Conservation (phyloP, 2,113 vertebrate species). For the Oreamnos americanus region DNA sequence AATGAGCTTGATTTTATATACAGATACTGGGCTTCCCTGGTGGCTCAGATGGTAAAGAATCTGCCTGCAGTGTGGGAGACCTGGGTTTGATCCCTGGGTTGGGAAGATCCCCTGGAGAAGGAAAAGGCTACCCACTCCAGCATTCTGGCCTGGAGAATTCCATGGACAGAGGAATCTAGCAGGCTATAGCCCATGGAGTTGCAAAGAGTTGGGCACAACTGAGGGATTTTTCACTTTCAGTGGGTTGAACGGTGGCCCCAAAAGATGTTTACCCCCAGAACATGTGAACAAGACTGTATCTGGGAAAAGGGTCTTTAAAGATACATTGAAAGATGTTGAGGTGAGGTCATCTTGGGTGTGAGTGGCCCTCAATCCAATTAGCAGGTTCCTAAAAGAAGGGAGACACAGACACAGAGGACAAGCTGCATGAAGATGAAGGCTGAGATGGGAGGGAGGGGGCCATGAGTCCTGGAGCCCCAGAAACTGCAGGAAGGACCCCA, state of each 20-base stretch:
- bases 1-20: not conserved
- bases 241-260: not conserved
- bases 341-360: not conserved
- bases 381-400: not conserved
- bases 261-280: not conserved
- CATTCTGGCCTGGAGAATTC: not conserved
- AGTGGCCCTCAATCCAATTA: not conserved
- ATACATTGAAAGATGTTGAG: not conserved
- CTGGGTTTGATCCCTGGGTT: not conserved
- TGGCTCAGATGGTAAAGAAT: not conserved
- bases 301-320: not conserved
- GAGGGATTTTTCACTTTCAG: not conserved
- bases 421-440: not conserved
- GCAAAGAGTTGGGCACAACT: not conserved
- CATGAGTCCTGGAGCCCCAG: not conserved
- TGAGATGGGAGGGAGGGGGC: not conserved
- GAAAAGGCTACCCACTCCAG: not conserved
- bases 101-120: not conserved
- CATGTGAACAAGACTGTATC: not conserved
- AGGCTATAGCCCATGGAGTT: not conserved
- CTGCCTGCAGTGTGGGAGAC: not conserved
- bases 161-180: not conserved
- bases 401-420: not conserved
- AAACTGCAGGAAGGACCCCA: not conserved
- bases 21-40: not conserved